These are phyloP conservation scores for Ichneumoninae sp. DNA, from an alignment of 2,888 invertebrate genomes.

Conservation along the genomic window DNA sequence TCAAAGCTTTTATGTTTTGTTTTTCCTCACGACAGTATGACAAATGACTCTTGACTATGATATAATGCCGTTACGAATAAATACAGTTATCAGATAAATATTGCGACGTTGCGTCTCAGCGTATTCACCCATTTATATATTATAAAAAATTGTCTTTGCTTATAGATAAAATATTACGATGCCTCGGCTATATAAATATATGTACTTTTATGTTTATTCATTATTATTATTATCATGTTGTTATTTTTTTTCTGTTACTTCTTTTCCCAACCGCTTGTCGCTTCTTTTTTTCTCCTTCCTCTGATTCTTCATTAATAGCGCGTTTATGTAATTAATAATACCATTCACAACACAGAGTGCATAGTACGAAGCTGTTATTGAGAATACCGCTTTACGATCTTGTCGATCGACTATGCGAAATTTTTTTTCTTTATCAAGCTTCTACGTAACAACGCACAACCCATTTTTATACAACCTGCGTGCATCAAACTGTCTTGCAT, in stretches of 20 bases:
- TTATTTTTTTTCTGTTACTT: constrained; percentile 62
- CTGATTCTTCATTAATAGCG: constrained; percentile 64
- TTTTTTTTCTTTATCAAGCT: constrained; percentile 75
- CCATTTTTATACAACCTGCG: constrained; percentile 76
- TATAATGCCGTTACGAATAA: constrained; percentile 46
- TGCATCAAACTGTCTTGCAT: constrained; percentile 75
- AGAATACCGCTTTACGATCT: constrained; percentile 40
- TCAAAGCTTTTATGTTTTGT: neutral
- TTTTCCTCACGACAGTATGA: constrained; percentile 34
- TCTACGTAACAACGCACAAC: constrained; percentile 83
- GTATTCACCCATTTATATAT: constrained; percentile 70
- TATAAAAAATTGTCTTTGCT: constrained; percentile 83
- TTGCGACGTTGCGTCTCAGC: constrained; percentile 72
- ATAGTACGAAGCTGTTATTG: constrained; percentile 83
- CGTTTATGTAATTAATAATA: constrained; percentile 73
- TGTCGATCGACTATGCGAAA: constrained; percentile 33
- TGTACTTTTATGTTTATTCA: constrained; percentile 76
- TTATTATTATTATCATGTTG: constrained; percentile 77
- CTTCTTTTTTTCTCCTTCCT: constrained; percentile 68
- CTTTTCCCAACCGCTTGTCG: constrained; percentile 61
- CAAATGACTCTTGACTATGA: constrained; percentile 57
- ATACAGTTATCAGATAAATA: constrained; percentile 77
- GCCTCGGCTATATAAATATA: constrained; percentile 83
- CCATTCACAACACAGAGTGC: constrained; percentile 85
- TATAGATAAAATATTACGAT: constrained; percentile 83